Evolutionary conservation across 2,113 vertebrate species (phyloP).

Genomic region (Leucoraja erinaceus): DNA sequence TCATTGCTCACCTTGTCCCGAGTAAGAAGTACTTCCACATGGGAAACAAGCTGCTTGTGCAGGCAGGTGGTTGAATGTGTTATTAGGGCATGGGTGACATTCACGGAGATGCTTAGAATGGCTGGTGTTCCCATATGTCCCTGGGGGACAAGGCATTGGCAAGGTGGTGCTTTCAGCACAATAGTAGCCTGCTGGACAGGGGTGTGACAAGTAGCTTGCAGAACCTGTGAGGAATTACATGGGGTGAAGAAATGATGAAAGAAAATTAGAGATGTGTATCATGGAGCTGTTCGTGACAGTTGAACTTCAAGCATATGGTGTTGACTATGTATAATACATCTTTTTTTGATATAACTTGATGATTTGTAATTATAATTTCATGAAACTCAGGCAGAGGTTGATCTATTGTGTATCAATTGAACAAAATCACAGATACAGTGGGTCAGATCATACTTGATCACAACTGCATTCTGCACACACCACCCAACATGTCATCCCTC

Average conservation of each 20-base stretch:
- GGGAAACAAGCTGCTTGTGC: constrained; percentile 76
- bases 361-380: too few species aligned
- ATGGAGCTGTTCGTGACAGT: background rate
- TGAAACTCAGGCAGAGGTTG: too few species aligned
- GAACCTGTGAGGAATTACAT: constrained; percentile 55
- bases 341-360: too few species aligned
- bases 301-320: background rate
- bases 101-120: constrained; percentile 49
- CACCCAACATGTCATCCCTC: too few species aligned
- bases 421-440: too few species aligned
- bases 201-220: constrained; percentile 56
- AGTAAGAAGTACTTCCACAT: constrained; percentile 79
- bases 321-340: too few species aligned
- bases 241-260: background rate
- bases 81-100: constrained; percentile 72
- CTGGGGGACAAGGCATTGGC: constrained; percentile 69
- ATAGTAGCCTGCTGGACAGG: constrained; percentile 68
- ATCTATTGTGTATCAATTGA: too few species aligned
- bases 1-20: constrained; percentile 59
- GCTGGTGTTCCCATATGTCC: constrained; percentile 61
- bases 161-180: constrained; percentile 60
- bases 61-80: constrained; percentile 70
- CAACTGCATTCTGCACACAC: too few species aligned
- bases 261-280: background rate
- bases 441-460: too few species aligned